Conservation (phyloP, 1,140 invertebrate species). For the Calycopis cecrops region DNA sequence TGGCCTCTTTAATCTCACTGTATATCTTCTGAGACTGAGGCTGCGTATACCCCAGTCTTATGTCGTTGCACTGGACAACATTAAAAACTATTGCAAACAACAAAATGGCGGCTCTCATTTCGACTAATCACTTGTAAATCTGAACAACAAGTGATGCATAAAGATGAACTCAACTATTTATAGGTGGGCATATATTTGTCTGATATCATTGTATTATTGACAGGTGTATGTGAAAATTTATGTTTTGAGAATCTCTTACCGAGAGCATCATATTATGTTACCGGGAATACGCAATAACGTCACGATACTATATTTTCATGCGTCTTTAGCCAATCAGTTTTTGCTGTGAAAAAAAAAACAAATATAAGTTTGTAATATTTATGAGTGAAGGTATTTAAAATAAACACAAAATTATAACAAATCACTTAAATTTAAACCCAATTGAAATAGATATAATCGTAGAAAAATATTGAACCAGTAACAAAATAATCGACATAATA, state of each 20-base stretch:
- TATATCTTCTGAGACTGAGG: conserved; percentile 44
- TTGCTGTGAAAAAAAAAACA: too few relatives aligned
- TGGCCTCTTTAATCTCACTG: conserved; percentile 52
- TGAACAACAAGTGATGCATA: not conserved
- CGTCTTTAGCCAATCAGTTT: not conserved
- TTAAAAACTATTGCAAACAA: conserved; percentile 15
- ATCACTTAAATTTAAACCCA: too few relatives aligned
- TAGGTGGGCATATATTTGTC: not conserved
- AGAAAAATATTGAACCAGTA: too few relatives aligned
- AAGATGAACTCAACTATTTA: conserved; percentile 1
- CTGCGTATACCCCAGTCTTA: conserved; percentile 37
- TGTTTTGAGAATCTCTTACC: conserved; percentile 16
- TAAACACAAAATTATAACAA: too few relatives aligned
- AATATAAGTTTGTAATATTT: too few relatives aligned
- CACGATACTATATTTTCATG: not conserved
- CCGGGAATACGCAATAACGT: conserved; percentile 9
- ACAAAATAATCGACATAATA: too few relatives aligned
- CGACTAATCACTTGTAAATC: conserved; percentile 2
- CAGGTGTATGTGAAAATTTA: conserved; percentile 15
- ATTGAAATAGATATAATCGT: too few relatives aligned
- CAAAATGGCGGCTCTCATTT: conserved; percentile 13
- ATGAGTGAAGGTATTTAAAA: too few relatives aligned
- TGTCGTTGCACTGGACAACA: conserved; percentile 38
- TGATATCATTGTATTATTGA: not conserved
- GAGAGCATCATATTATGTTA: conserved; percentile 1